phyloP scores from a whole-genome alignment of 2,113 vertebrate species.

The Amblyopsis rosae region DNA sequence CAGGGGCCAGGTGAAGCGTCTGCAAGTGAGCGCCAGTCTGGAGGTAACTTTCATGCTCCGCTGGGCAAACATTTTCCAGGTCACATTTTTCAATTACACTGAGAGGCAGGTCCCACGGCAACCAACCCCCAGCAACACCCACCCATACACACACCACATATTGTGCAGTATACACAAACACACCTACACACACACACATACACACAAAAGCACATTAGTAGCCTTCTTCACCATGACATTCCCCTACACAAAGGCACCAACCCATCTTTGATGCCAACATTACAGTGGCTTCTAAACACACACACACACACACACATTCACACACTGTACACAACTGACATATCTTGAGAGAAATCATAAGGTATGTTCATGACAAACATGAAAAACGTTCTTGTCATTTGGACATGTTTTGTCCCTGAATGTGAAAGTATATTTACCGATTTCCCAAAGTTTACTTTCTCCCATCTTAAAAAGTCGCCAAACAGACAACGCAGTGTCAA shows the following conservation, averaged over 20 bases:
- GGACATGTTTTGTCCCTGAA: conserved; percentile 15
- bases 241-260: conserved; percentile 8
- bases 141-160: conserved; percentile 23
- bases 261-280: conserved; percentile 25
- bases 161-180: neutral
- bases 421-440: neutral
- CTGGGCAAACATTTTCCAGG: conserved; percentile 84
- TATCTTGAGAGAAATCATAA: conserved; percentile 24
- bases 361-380: conserved; percentile 19
- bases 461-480: neutral
- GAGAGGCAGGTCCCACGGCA: conserved; percentile 74
- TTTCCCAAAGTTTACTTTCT: neutral
- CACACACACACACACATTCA: conserved; percentile 21
- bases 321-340: conserved; percentile 8
- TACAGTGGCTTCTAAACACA: conserved; percentile 51
- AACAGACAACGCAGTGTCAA: conserved; percentile 1
- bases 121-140: conserved; percentile 46
- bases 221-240: conserved; percentile 30
- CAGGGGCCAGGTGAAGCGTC: conserved; percentile 72
- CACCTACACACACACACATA: conserved; percentile 32
- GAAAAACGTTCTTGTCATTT: conserved; percentile 17
- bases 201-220: conserved; percentile 55
- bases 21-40: conserved; percentile 60
- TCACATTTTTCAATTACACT: conserved; percentile 85
- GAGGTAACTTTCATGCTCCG: conserved; percentile 84